Evolutionary conservation across 2,797 vertebrate genomes (phyloP).

Genomic region (Falco naumanni): DNA sequence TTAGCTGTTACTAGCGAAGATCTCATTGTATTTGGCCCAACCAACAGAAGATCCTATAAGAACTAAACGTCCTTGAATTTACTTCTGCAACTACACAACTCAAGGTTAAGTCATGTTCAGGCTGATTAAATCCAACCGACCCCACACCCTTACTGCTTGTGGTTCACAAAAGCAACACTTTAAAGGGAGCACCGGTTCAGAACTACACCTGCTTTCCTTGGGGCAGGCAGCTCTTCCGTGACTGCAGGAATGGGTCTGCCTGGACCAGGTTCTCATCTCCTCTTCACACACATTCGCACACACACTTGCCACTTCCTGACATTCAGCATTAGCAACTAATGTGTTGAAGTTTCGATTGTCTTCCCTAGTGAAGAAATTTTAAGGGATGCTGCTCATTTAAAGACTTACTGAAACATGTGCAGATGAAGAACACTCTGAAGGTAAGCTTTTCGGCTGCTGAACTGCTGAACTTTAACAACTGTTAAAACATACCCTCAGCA

Average conservation of each 20-base stretch:
- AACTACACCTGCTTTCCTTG: not conserved
- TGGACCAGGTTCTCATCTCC: not conserved
- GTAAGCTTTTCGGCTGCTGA: not conserved
- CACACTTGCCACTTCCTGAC: not conserved
- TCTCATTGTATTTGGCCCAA: not conserved
- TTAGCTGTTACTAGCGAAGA: not conserved
- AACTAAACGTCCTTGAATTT: not conserved
- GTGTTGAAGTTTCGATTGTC: not conserved
- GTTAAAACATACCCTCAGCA: not conserved
- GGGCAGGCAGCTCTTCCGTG: not conserved
- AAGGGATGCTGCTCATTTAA: not conserved
- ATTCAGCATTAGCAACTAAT: not conserved
- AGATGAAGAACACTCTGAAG: not conserved
- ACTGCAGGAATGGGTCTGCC: not conserved
- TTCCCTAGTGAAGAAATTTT: not conserved
- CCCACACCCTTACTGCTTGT: not conserved
- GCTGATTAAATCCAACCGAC: not conserved
- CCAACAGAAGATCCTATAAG: not conserved
- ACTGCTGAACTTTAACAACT: not conserved
- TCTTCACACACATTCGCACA: not conserved
- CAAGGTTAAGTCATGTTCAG: not conserved
- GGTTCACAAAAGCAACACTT: not conserved
- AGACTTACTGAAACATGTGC: not conserved
- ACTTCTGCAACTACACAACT: not conserved
- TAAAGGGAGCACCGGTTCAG: not conserved